Evolutionary conservation across 2,888 invertebrate genomes (phyloP).

Genomic region (Tipula unca): DNA sequence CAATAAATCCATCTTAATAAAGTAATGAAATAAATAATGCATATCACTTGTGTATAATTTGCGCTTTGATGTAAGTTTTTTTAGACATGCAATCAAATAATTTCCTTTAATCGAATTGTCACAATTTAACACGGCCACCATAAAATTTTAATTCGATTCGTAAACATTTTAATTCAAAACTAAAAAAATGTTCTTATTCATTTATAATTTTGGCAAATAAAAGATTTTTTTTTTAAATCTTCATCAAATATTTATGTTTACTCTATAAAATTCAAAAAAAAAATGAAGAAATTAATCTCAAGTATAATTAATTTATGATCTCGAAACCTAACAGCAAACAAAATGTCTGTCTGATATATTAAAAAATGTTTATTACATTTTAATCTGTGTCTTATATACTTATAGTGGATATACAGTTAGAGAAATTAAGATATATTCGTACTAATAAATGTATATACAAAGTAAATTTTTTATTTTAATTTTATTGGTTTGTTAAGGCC

Average conservation of each 20-base stretch:
- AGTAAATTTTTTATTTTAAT: not conserved
- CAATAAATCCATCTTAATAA: not conserved
- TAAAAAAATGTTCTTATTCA: not conserved
- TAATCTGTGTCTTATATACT: not conserved
- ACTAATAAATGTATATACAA: not conserved
- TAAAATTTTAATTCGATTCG: not conserved
- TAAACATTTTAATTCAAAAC: not conserved
- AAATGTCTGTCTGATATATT: not conserved
- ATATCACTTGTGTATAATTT: not conserved
- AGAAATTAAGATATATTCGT: not conserved
- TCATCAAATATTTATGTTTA: conserved; percentile 8
- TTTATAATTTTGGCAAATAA: not conserved
- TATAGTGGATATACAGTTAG: not conserved
- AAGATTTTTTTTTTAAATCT: not conserved
- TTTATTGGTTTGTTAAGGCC: not conserved
- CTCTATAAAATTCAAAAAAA: not conserved
- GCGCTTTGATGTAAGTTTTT: not conserved
- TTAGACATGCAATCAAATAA: not conserved
- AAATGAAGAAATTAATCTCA: not conserved
- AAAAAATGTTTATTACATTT: conserved; percentile 1
- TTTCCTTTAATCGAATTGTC: not conserved
- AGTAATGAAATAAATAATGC: not conserved
- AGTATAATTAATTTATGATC: conserved; percentile 8
- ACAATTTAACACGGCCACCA: not conserved
- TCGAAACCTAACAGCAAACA: not conserved